phyloP scores from a whole-genome alignment of 64 coral and sea anemone genomes.

The Actinia equina region DNA sequence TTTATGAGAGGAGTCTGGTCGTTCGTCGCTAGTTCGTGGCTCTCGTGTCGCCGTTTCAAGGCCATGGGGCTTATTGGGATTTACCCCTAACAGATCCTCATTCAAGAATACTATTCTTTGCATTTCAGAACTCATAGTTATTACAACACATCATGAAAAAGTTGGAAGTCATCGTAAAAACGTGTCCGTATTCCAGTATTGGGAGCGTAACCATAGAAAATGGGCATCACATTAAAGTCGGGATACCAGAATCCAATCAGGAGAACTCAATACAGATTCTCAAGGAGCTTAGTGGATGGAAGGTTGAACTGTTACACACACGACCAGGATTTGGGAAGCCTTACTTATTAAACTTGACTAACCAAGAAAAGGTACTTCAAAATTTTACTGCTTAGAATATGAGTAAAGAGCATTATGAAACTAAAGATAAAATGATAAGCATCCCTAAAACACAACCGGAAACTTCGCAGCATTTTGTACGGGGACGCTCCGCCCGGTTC shows the following conservation, averaged over 20 bases:
- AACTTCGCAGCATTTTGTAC: too few species aligned
- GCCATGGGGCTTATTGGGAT: too few species aligned
- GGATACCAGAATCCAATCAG: conserved; percentile 1
- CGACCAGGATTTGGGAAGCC: conserved; percentile 48
- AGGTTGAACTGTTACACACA: conserved; percentile 18
- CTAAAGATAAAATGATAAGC: neutral
- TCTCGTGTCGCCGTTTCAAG: too few species aligned
- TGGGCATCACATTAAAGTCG: neutral
- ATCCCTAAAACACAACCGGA: too few species aligned
- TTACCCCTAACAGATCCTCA: neutral
- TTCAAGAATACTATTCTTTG: neutral
- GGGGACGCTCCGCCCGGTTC: too few species aligned
- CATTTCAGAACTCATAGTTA: conserved; percentile 23
- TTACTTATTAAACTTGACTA: conserved; percentile 31
- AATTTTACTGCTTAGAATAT: neutral
- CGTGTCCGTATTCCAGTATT: neutral
- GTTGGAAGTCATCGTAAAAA: conserved; percentile 22
- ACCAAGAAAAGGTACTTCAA: conserved; percentile 15
- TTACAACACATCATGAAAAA: neutral
- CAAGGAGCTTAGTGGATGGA: conserved; percentile 28
- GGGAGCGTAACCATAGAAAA: neutral
- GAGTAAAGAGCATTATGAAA: neutral
- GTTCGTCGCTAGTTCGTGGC: too few species aligned
- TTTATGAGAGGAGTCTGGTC: too few species aligned
- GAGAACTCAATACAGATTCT: conserved; percentile 36